Evolutionary conservation across 2,888 invertebrate species (phyloP), one percentile per base, ranked within the genome.

Genomic region (Pandemis heparana): DNA sequence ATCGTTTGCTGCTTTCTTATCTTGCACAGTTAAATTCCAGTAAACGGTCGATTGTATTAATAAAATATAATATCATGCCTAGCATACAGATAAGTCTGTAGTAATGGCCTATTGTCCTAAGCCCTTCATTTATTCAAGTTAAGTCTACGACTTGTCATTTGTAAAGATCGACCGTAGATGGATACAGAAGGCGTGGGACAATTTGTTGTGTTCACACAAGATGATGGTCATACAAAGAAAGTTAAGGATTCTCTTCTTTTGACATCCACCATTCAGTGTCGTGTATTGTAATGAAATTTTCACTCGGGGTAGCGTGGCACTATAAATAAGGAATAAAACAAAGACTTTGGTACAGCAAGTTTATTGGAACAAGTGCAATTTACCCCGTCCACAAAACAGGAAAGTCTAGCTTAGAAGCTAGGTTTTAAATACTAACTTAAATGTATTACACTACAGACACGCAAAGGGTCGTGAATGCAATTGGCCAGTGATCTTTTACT

Each of bases 1-100:
- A 63, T 46, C 63, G 7, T 63, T 63, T 9, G 12, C 43, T 46
- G 5, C 43, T 46, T 43, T 43, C 63, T 32, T 63, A 63, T 63
- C 63, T 32, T 23, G 7, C 14, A 46, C 23, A 46, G 43, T 63
- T 46, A 63, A 46, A 56, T 56, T 63, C 23, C 23, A 63, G 0
- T 63, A 46, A 63, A 63, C 23, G 43, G 23, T 23, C 18, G 63
- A 46, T 63, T 46, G 63, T 46, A 14, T 14, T 23, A 63, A 63
- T 60, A 38, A 59, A 60, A 60, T 38, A 59, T 12, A 10, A 53
- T 46, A n/a, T 56, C 23, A 23, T 1, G 43, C 18, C 38, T 62
- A 18, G 14, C 63, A 12, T 63, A 14, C 8, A 23, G 56, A 56
- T 23, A 56, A 7, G 46, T 63, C 7, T 8, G 41, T 39, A 63